Base-by-base conservation (phyloP, 2,888 invertebrate genomes). In the Polydrusus tereticollis region DNA sequence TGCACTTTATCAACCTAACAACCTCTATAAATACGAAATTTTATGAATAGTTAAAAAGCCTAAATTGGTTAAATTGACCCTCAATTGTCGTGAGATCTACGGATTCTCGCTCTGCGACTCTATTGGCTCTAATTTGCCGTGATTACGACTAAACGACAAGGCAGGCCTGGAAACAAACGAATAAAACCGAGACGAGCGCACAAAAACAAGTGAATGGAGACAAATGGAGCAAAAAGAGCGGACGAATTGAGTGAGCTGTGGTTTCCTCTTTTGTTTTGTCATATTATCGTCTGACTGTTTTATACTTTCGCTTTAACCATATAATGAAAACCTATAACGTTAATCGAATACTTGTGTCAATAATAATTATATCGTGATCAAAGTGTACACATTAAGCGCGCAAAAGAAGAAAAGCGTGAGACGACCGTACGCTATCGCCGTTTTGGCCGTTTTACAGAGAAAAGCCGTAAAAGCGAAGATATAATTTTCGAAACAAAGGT, bases 41-140 rank as follows among this genome's bases (percentile, higher is more conserved):
- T 85, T 85, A 85, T 85, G 85, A 85, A 85, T 85, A 85, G 84
- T 85, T 85, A 85, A 85, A 85, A 85, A 84, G 78, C 82, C 81
- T 84, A 85, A 85, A 85, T 85, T 84, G 85, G 83, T 82, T 84
- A 84, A 85, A 85, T 85, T 85, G 84, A 82, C 82, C 82, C 81
- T 84, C 84, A 85, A 85, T 85, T 85, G 85, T 82, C 85, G 85
- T 85, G 85, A 84, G 85, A 85, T 55, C 41, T 71, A 62, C 72
- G 69, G 72, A 72, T 69, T 74, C 74, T 74, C 41, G 66, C 52
- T 33, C 41, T 50, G 71, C 62, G 62, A 41, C 68, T 73, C 64
- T 83, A 84, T 84, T 84, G 83, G 82, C 80, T 83, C 84, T 84
- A 85, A 85, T 85, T 79, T 84, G 85, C 83, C 82, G 83, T 83